Conservation (phyloP, 1,140 invertebrate genomes). For the Orchesella cincta region DNA sequence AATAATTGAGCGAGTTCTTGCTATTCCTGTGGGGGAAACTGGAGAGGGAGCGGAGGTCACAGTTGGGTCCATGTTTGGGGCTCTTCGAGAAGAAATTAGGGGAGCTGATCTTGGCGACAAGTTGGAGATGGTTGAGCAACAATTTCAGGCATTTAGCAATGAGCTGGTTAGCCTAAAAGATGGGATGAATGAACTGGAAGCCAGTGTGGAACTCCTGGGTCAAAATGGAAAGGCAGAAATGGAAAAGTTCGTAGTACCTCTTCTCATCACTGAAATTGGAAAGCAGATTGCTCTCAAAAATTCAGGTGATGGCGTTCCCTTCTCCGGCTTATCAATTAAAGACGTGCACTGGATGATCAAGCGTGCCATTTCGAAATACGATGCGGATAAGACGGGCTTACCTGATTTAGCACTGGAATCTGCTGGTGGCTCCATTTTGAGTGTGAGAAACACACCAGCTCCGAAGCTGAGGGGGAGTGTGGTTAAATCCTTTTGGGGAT, state of each 20-base stretch:
- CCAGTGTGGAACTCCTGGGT: no score
- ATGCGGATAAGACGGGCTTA: constrained; percentile 85
- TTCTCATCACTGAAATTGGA: constrained; percentile 16
- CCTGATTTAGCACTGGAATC: constrained; percentile 83
- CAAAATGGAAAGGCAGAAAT: not conserved
- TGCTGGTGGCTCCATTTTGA: constrained; percentile 83
- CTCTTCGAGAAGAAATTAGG: not conserved
- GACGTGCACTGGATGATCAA: constrained; percentile 70
- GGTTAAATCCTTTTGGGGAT: constrained; percentile 75
- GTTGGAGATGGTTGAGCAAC: no score
- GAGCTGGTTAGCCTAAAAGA: no score
- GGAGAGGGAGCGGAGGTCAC: not conserved
- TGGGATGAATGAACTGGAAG: no score
- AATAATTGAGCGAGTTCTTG: constrained; percentile 51
- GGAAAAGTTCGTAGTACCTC: not conserved
- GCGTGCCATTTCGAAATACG: constrained; percentile 76
- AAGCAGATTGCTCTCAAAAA: constrained; percentile 23
- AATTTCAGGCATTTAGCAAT: no score
- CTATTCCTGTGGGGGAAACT: constrained; percentile 47
- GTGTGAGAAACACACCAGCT: constrained; percentile 87
- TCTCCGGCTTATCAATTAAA: not conserved
- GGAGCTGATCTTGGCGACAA: not conserved
- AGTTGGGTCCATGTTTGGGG: not conserved
- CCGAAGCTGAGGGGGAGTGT: constrained; percentile 81
- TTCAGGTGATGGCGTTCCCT: constrained; percentile 10